Evolutionary conservation across 2,797 vertebrate species (phyloP).

Genomic region (Pseudochromis fuscus): DNA sequence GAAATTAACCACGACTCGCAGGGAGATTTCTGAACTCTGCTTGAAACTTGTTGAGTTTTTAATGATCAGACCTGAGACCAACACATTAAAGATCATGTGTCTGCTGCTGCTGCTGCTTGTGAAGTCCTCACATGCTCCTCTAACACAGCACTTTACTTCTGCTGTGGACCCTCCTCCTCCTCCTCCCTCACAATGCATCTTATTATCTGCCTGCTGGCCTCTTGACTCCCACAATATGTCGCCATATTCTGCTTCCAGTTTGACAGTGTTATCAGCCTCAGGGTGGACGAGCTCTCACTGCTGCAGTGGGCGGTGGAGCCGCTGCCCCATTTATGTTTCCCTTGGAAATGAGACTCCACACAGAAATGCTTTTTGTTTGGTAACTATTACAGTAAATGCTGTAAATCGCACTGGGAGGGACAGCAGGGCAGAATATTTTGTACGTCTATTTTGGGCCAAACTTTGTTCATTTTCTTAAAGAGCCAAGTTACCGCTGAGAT

Average conservation of each 20-base stretch:
- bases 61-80: neutral
- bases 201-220: constrained; percentile 60
- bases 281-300: constrained; percentile 55
- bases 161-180: constrained; percentile 10
- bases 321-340: constrained; percentile 49
- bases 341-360: constrained; percentile 29
- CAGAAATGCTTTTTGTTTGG: constrained; percentile 19
- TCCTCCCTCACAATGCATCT: constrained; percentile 17
- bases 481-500: no score
- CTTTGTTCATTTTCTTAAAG: neutral
- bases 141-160: constrained; percentile 6
- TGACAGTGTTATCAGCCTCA: constrained; percentile 63
- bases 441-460: neutral
- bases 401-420: neutral
- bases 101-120: neutral
- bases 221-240: constrained; percentile 64
- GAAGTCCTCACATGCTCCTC: neutral
- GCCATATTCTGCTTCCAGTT: constrained; percentile 42
- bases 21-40: neutral
- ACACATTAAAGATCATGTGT: neutral
- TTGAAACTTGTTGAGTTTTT: neutral
- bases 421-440: neutral
- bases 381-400: neutral
- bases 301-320: constrained; percentile 49
- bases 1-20: no score